Evolutionary conservation across 2,888 invertebrate genomes (phyloP), one percentile per base, ranked within the genome.

Genomic region (Neocrepidodera transversa): DNA sequence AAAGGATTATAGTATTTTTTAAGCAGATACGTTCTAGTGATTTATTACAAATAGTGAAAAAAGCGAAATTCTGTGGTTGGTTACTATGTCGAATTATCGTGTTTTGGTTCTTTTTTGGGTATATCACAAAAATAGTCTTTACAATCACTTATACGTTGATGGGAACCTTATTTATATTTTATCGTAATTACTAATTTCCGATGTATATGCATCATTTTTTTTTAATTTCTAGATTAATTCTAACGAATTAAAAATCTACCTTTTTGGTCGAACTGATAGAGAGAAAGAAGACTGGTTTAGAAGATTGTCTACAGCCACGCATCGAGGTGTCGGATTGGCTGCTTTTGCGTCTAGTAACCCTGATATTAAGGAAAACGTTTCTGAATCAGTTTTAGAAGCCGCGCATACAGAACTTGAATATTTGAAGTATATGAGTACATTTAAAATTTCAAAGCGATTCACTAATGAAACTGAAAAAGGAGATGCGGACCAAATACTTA

Each of bases 281-380:
- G 93, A 95, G 72, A 96, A 96, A 78, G 94, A 94, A 78, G 90
- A 93, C 72, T 95, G 95, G 95, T 95, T 82, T 64, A 64, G 78
- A 47, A 68, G 76, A 42, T 71, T 79, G 40, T 66, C 63, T 10
- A 70, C 71, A 0, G 77, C 78, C 3, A 76, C 75, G 2, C 74
- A 75, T 43, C 40, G 16, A 17, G 17, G 40, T 16, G 18, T 16
- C n/a, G 40, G 40, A 10, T 40, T 40, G 17, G n/a, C 17, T 40
- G 2, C 40, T n/a, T 40, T 40, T 18, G 18, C 16, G 16, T 11
- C 40, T 3, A 16, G 40, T 42, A 38, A 49, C n/a, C 23, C 48
- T 1, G 62, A 62, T 7, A 8, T 55, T 13, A 63, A 60, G 17
- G 65, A 65, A 16, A 56, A 32, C n/a, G 20, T 14, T 16, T 43